phyloP scores from a whole-genome alignment of 1,140 invertebrate species.

The Drosophila sucinea region DNA sequence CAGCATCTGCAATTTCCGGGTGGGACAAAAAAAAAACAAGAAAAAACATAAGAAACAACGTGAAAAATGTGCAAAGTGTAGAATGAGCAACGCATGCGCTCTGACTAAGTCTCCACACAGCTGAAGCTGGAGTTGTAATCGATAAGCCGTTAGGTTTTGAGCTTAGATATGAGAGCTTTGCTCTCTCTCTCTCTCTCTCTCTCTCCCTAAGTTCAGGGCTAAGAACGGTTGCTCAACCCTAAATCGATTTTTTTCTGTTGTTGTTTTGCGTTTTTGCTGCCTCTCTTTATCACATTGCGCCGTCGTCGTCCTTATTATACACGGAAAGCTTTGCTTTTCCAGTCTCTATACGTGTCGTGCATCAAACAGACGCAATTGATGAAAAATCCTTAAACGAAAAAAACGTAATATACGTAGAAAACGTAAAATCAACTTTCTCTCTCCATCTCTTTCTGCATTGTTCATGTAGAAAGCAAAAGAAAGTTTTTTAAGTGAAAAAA shows the following conservation, averaged over 20 bases:
- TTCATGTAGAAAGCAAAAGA: slow-evolving; percentile 27
- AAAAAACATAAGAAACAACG: slow-evolving; percentile 1
- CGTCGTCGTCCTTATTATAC: slow-evolving; percentile 52
- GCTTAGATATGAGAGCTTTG: slow-evolving; percentile 50
- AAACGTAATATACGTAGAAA: slow-evolving; percentile 41
- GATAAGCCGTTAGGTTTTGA: slow-evolving; percentile 51
- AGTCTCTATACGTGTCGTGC: slow-evolving; percentile 73
- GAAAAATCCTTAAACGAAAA: slow-evolving; percentile 40
- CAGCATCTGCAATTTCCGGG: slow-evolving; percentile 67
- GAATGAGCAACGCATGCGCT: slow-evolving; percentile 56
- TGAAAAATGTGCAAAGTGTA: neutral
- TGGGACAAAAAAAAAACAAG: slow-evolving; percentile 35
- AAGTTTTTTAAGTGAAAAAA: slow-evolving; percentile 25
- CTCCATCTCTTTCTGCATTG: slow-evolving; percentile 41
- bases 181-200: neutral
- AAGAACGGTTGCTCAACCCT: slow-evolving; percentile 72
- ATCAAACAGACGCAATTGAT: slow-evolving; percentile 54
- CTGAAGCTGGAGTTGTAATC: slow-evolving; percentile 59
- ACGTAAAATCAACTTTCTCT: slow-evolving; percentile 52
- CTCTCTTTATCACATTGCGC: slow-evolving; percentile 48
- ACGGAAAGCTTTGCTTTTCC: slow-evolving; percentile 65
- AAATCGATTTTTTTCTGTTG: slow-evolving; percentile 48
- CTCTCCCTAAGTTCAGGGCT: slow-evolving; percentile 63
- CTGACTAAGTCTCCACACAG: slow-evolving; percentile 41
- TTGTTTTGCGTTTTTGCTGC: slow-evolving; percentile 1